Conservation (phyloP, 2,113 vertebrate species). For the Oncorhynchus tshawytscha region DNA sequence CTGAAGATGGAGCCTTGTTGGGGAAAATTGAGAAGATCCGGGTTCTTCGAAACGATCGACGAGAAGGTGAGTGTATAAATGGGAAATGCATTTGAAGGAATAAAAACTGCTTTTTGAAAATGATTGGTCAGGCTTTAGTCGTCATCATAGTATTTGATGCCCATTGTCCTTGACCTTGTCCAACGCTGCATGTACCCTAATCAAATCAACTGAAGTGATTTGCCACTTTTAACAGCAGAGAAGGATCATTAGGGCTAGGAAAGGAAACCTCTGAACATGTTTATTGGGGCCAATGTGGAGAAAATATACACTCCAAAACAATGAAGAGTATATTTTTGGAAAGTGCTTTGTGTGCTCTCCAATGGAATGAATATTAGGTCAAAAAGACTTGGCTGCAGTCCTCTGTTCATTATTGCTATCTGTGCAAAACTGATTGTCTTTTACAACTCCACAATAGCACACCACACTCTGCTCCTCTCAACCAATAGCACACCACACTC, state of each 20-base stretch:
- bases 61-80: slow-evolving; percentile 83
- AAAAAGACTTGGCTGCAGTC: slow-evolving; percentile 2
- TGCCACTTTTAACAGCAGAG: neutral
- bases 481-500: no score
- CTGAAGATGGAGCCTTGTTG: slow-evolving; percentile 92
- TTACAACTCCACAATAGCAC: no score
- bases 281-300: slow-evolving; percentile 4
- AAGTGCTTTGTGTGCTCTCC: slow-evolving; percentile 8
- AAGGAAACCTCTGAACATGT: neutral
- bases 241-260: neutral
- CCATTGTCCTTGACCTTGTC: neutral
- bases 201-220: neutral
- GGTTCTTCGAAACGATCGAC: slow-evolving; percentile 89
- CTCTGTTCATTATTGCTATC: slow-evolving; percentile 5
- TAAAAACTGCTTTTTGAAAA: neutral
- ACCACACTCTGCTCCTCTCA: no score
- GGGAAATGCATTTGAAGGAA: no score
- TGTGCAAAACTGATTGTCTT: neutral
- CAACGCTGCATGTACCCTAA: neutral
- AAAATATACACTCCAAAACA: slow-evolving; percentile 17
- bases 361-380: slow-evolving; percentile 1
- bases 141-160: no score
- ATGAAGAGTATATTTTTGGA: slow-evolving; percentile 20
- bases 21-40: slow-evolving; percentile 95
- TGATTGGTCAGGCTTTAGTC: neutral